Conservation (phyloP, 2,888 invertebrate genomes). For the Lasioglossum malachurum region DNA sequence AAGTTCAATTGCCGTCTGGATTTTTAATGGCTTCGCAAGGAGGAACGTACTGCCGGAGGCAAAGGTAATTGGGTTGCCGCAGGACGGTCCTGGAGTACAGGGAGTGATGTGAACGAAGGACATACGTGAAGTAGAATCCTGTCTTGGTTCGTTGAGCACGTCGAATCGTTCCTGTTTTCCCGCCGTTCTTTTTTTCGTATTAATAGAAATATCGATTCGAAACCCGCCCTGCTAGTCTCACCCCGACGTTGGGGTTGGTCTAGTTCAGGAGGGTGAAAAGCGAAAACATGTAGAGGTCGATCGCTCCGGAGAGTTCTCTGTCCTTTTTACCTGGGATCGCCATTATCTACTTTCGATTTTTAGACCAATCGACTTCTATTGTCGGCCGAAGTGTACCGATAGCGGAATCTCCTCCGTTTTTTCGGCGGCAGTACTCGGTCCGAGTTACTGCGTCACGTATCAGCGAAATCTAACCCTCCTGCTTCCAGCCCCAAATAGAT, state of each 20-base stretch:
- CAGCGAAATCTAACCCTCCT: neutral
- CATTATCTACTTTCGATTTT: slow-evolving; percentile 1
- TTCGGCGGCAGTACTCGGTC: neutral
- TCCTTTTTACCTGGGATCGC: neutral
- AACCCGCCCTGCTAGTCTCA: neutral
- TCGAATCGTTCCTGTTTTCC: neutral
- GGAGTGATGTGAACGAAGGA: neutral
- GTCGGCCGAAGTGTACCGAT: neutral
- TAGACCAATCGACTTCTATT: neutral
- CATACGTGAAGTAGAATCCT: neutral
- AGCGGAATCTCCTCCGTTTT: neutral
- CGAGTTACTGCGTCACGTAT: neutral
- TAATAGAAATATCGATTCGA: slow-evolving; percentile 7
- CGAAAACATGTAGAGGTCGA: neutral
- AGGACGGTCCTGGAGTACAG: too few relatives aligned
- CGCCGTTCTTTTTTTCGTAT: neutral
- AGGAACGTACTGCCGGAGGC: neutral
- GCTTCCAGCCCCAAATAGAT: neutral
- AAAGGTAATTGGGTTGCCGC: neutral
- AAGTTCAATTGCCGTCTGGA: slow-evolving; percentile 3
- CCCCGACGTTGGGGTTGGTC: neutral
- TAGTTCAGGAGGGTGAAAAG: neutral
- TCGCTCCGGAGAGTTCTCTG: neutral
- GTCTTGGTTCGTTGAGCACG: neutral
- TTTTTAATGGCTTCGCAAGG: neutral